Evolutionary conservation across 1,140 invertebrate species (phyloP), one percentile per base, ranked within the genome.

Genomic region (Acarapis woodi): DNA sequence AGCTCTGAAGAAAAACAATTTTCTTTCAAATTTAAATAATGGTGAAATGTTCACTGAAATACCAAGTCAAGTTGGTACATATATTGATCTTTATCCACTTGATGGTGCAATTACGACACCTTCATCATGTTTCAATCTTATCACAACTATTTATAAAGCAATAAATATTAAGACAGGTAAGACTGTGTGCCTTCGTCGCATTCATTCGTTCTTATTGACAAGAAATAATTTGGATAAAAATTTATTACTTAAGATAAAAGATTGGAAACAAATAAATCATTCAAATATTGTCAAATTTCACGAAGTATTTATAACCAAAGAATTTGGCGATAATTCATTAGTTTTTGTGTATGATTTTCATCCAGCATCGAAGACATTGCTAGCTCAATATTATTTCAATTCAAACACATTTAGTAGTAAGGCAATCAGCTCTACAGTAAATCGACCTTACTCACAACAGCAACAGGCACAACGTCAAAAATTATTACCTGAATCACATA

Each of bases 281-380:
- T 74, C 82, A 44, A 90, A 90, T 63, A 65, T 93, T 42, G 77
- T 90, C 29, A 69, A 76, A 44, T 60, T 93, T 26, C 65, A 75
- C 52, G 80, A 90, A 57, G 75, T 82, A 37, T 93, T 94, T 56
- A 80, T 79, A 9, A 90, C 85, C 24, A 87, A 87, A 60, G 72
- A 73, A 25, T 93, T 93, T 60, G 74, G 76, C 49, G 87, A 93
- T 64, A 73, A 78, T 61, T 90, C 87, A 35, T 70, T 93, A 58
- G 67, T 94, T 45, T 80, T 94, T 60, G 80, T 90, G 33, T 93
- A 90, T 56, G 83, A 93, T 52, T 94, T 80, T 54, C 77, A 83
- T 61, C 73, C 87, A 21, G 70, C 71, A 22, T 73, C 80, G 32
- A 72, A 79, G 48, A 88, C 80, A 1, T 54, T 94, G 40, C 64